Evolutionary conservation across 2,797 vertebrate species (phyloP).

Genomic region (Neosilurus hyrtlii): DNA sequence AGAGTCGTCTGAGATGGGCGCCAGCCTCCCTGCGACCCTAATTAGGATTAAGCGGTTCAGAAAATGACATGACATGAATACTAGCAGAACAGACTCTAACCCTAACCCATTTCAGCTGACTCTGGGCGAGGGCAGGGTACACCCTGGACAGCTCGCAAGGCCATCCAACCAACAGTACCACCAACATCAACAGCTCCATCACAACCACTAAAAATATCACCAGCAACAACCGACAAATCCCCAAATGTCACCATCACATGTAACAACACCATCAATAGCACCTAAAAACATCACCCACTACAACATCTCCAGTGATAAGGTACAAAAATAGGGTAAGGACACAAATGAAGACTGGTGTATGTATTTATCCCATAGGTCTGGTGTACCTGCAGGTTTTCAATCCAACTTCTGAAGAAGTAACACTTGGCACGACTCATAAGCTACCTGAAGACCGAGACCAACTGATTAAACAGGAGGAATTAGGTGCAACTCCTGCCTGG

Average conservation of each 20-base stretch:
- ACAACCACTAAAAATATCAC: no score
- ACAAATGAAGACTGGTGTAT: neutral
- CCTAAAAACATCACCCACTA: no score
- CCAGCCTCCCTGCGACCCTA: no score
- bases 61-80: no score
- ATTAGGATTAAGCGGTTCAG: no score
- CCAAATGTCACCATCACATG: neutral
- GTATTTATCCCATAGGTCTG: neutral
- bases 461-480: slow-evolving; percentile 3
- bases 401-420: neutral
- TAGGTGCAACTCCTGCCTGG: neutral
- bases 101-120: no score
- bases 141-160: no score
- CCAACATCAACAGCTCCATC: no score
- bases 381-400: neutral
- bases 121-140: no score
- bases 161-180: no score
- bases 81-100: neutral
- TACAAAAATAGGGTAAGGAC: no score
- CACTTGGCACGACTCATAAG: neutral
- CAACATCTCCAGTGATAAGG: neutral
- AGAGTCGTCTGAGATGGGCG: no score
- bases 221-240: neutral
- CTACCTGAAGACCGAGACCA: neutral
- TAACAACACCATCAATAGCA: neutral